Percentiles rank a stretch among this genome's conserved stretches.
phyloP scores from a whole-genome alignment of 1,140 invertebrate genomes.

The Ceratina australensis region DNA sequence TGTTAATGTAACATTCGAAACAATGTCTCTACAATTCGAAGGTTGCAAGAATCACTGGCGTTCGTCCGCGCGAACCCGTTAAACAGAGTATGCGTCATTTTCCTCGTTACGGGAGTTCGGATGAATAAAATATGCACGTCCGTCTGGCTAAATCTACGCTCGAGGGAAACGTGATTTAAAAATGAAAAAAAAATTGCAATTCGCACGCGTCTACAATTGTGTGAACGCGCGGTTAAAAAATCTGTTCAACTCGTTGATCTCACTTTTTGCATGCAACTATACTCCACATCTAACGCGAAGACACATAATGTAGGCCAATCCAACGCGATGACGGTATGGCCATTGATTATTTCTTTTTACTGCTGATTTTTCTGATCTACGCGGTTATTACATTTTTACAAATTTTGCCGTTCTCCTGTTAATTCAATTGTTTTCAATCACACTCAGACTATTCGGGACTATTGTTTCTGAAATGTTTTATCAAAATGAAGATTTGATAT shows the following conservation, averaged over 20 bases:
- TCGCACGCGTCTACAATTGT: neutral
- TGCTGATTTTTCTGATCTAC: conserved; percentile 37
- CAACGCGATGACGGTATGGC: conserved; percentile 15
- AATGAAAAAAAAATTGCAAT: neutral
- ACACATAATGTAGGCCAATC: conserved; percentile 24
- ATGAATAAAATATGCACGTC: neutral
- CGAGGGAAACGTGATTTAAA: neutral
- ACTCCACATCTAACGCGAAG: conserved; percentile 3
- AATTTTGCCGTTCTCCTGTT: neutral
- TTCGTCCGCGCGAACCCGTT: conserved; percentile 15
- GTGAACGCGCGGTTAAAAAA: neutral
- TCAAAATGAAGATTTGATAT: neutral
- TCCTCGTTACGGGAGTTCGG: neutral
- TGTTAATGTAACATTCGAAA: conserved; percentile 36
- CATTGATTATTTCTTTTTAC: neutral
- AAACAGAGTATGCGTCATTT: neutral
- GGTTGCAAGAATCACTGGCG: conserved; percentile 14
- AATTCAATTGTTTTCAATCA: neutral
- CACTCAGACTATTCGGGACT: too few relatives aligned
- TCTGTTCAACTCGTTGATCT: conserved; percentile 3
- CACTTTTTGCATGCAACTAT: neutral
- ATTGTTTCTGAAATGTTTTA: too few relatives aligned
- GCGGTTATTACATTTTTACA: conserved; percentile 29
- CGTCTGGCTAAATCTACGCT: conserved; percentile 18
- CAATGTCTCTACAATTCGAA: neutral